Percentiles rank a stretch among this genome's conserved stretches.
Evolutionary conservation across 2,888 invertebrate species (phyloP).

Genomic region (Ischnus inquisitorius): DNA sequence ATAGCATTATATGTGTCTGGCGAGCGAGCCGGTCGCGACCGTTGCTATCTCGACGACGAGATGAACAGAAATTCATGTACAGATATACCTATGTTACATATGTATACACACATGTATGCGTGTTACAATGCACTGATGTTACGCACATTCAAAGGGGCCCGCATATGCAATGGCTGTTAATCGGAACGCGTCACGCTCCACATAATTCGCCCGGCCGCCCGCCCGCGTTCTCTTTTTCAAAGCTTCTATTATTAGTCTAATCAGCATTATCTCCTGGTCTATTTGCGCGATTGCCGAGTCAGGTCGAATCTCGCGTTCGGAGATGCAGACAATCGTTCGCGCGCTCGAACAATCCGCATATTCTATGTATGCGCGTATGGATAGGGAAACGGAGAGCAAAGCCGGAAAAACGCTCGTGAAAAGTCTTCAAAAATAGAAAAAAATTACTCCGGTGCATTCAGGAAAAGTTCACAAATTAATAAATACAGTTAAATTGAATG

Average conservation of each 20-base stretch:
- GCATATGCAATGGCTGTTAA: slow-evolving; percentile 51
- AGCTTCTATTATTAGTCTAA: slow-evolving; percentile 79
- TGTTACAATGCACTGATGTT: slow-evolving; percentile 24
- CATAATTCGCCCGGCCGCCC: slow-evolving; percentile 68
- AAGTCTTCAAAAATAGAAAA: neutral
- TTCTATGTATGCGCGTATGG: too few species aligned
- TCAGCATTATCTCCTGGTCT: slow-evolving; percentile 78
- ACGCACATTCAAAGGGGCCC: slow-evolving; percentile 22
- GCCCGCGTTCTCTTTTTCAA: slow-evolving; percentile 70
- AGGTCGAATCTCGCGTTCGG: slow-evolving; percentile 68
- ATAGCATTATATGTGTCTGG: slow-evolving; percentile 50
- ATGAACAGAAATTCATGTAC: slow-evolving; percentile 41
- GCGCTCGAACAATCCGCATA: slow-evolving; percentile 1
- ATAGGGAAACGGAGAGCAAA: neutral
- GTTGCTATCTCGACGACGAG: slow-evolving; percentile 63
- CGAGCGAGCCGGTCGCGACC: slow-evolving; percentile 51
- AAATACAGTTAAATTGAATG: too few species aligned
- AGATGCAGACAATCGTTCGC: slow-evolving; percentile 12
- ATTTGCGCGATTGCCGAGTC: slow-evolving; percentile 72
- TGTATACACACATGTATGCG: slow-evolving; percentile 29
- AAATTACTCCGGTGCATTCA: too few species aligned
- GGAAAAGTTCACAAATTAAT: too few species aligned
- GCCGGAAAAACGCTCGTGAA: neutral
- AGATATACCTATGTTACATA: slow-evolving; percentile 36
- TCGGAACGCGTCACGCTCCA: slow-evolving; percentile 77